Base-by-base conservation (phyloP, 2,888 invertebrate genomes). In the Dolichomitus sp. region DNA sequence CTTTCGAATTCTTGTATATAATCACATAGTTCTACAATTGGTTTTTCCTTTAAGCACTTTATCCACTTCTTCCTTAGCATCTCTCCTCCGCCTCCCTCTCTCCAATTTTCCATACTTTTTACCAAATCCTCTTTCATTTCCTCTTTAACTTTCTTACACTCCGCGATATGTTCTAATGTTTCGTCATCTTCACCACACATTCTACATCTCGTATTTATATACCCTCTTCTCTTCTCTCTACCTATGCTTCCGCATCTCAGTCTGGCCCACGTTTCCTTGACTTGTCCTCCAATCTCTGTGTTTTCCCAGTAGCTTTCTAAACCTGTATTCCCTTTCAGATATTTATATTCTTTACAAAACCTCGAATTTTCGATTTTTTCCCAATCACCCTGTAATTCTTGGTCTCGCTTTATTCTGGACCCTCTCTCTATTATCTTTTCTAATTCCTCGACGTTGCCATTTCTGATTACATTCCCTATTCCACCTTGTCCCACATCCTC, bases 401-500 rank as follows among this genome's bases (percentile, higher is more conserved):
- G 33, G 33, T 33, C 33, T 33, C 33, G 23, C 2, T 23, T 23
- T 23, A 23, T 23, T 23, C 23, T 23, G 2, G 1, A 37, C 11
- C 37, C 37, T 37, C 37, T 37, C 37, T 14, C 45, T 45, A 45
- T 45, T 45, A 9, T 37, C n/a, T 40, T 42, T 69, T n/a, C 23
- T 2, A n/a, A 14, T 12, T 17, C 37, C 19, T 14, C 9, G 12
- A 5, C 27, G 2, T 54, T 54, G 4, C 23, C 23, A 23, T 23
- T 23, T 23, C 23, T 1, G 2, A 23, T 23, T 23, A 23, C 2
- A 23, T 23, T 30, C 52, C 63, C 61, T 6, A 48, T 17, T 27
- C 30, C 37, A 4, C 63, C 45, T n/a, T 79, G 54, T 1, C 79
- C 72, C 42, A 52, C 72, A 1, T 63, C 45, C 0, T 73, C 19